Conservation (phyloP, 2,113 vertebrate genomes). For the Grallaria varia region DNA sequence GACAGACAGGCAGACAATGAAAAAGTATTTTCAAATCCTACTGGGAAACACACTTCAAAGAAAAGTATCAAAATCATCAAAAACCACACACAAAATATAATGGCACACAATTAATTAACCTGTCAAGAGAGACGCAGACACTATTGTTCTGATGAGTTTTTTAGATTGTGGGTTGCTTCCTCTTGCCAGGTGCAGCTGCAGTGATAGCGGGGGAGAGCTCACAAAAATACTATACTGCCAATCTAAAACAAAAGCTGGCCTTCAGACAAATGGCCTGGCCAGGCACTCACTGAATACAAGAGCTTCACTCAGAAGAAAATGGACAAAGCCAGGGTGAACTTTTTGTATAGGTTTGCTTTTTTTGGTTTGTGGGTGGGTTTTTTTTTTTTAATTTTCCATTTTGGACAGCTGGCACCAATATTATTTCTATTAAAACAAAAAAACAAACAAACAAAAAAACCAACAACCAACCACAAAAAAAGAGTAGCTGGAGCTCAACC, state of each 20-base stretch:
- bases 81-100: slow-evolving; percentile 42
- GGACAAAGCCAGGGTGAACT: background rate
- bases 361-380: background rate
- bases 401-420: background rate
- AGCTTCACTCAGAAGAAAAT: background rate
- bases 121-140: slow-evolving; percentile 40
- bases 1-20: slow-evolving; percentile 46
- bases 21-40: slow-evolving; percentile 4
- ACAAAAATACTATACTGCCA: background rate
- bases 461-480: background rate
- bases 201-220: background rate
- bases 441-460: background rate
- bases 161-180: background rate
- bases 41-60: background rate
- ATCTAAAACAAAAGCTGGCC: slow-evolving; percentile 13
- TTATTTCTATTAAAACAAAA: background rate
- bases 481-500: background rate
- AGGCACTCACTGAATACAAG: background rate
- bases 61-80: slow-evolving; percentile 26
- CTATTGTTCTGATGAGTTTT: slow-evolving; percentile 30
- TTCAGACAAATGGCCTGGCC: background rate
- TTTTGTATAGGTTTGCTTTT: background rate
- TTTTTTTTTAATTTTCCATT: background rate
- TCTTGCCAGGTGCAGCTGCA: slow-evolving; percentile 59
- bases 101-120: slow-evolving; percentile 43